Base-by-base conservation (phyloP, 23 tunicate species). In the Botrylloides violaceus region DNA sequence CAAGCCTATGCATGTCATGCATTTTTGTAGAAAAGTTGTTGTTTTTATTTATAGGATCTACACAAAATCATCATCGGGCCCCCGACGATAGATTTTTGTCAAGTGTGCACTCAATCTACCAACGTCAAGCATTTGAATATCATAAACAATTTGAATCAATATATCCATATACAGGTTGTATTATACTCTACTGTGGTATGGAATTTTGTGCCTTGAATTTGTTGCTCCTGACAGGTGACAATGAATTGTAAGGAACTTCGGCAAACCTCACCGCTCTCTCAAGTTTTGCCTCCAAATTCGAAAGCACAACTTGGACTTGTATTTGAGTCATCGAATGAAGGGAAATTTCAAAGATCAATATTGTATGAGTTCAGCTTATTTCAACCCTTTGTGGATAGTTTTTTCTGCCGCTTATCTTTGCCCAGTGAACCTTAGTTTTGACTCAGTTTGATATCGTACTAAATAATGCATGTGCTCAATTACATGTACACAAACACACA, bases 11-110 rank as follows among this genome's bases (percentile, higher is more conserved):
- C n/a, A n/a, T n/a, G n/a, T n/a, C n/a, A n/a, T n/a, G n/a, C n/a
- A n/a, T n/a, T n/a, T n/a, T n/a, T n/a, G n/a, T n/a, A n/a, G n/a
- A n/a, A n/a, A n/a, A n/a, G n/a, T n/a, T n/a, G n/a, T n/a, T n/a
- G n/a, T n/a, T n/a, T n/a, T n/a, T n/a, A n/a, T n/a, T n/a, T n/a
- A 5, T 68, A 90, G 97, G 97, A 90, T 61, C 77, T 90, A 2
- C 82, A 78, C 76, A 90, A 90, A 58, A 70, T 90, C n/a, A 64
- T 90, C 23, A 83, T 90, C 49, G 97, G 97, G 1, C 97, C 97
- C 34, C 97, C 97, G 1, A 79, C 86, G 29, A 66, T 90, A 0
- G 97, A 90, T 60, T 90, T 90, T 61, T 88, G 90, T 36, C 81
- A 79, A 36, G 84, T 90, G 59, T 90, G 97, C 36, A 35, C 76